Evolutionary conservation across 2,113 vertebrate species (phyloP).

Genomic region (Phaetusa simplex): DNA sequence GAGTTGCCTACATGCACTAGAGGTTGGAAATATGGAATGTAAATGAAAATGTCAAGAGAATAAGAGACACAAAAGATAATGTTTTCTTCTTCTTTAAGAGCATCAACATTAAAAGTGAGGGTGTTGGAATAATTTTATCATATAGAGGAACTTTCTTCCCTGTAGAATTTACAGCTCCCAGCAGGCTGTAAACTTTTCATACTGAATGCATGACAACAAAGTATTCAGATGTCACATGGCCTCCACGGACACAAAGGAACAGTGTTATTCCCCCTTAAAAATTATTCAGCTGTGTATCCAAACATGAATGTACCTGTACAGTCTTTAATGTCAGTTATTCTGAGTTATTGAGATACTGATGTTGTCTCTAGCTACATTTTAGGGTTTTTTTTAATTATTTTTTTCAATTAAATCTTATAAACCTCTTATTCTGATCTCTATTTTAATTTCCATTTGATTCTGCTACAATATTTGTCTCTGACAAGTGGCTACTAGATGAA

Average conservation of each 20-base stretch:
- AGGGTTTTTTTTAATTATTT: too few species aligned
- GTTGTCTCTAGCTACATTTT: background rate
- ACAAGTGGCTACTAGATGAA: background rate
- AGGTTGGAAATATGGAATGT: background rate
- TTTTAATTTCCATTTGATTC: background rate
- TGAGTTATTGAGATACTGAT: background rate
- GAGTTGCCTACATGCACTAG: background rate
- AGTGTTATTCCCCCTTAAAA: background rate
- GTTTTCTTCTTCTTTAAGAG: background rate
- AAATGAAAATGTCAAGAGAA: background rate
- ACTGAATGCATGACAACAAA: background rate
- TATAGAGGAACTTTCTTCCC: background rate
- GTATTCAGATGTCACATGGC: background rate
- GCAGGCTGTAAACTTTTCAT: background rate
- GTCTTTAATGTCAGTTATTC: background rate
- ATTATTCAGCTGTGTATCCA: background rate
- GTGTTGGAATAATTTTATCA: background rate
- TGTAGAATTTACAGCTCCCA: background rate
- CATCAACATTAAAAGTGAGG: background rate
- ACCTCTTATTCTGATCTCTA: background rate
- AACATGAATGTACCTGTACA: background rate
- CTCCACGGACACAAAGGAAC: background rate
- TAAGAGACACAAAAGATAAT: background rate
- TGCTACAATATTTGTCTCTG: background rate
- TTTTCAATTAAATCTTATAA: background rate